phyloP scores from a whole-genome alignment of 2,888 invertebrate genomes.

The Spilosoma lubricipeda region DNA sequence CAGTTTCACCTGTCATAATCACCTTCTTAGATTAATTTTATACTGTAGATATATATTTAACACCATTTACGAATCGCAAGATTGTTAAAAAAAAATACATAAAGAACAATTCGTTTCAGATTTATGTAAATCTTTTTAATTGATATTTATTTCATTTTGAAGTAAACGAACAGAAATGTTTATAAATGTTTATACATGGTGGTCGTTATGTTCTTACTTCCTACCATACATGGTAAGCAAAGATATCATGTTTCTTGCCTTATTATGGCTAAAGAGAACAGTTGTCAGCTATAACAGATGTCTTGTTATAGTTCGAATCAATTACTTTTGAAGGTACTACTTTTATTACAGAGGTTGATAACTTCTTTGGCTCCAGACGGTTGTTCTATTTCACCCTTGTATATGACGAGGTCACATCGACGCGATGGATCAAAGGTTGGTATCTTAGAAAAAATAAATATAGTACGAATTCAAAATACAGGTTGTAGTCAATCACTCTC shows the following conservation, averaged over 20 bases:
- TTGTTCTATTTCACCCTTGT: background rate
- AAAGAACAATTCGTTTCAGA: background rate
- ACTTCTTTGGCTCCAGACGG: background rate
- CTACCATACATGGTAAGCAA: conserved; percentile 59
- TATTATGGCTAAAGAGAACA: conserved; percentile 66
- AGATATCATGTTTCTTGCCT: conserved; percentile 50
- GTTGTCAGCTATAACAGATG: conserved; percentile 42
- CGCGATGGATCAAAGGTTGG: background rate
- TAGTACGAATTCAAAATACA: background rate
- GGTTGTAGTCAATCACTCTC: background rate
- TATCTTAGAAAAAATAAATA: background rate
- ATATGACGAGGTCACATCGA: background rate
- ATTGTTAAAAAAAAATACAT: background rate
- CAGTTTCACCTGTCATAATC: too few species aligned
- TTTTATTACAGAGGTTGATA: conserved; percentile 1
- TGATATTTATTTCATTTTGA: background rate
- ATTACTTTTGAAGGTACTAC: background rate
- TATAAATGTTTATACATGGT: conserved; percentile 26
- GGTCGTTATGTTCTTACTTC: conserved; percentile 45
- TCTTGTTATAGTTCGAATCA: conserved; percentile 16
- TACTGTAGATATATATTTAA: too few species aligned
- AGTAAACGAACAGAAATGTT: background rate
- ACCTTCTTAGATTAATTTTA: too few species aligned
- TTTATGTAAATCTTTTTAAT: background rate
- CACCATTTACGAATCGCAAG: background rate